Evolutionary conservation across 2,888 invertebrate genomes (phyloP).

Genomic region (Sussaba pulchella): DNA sequence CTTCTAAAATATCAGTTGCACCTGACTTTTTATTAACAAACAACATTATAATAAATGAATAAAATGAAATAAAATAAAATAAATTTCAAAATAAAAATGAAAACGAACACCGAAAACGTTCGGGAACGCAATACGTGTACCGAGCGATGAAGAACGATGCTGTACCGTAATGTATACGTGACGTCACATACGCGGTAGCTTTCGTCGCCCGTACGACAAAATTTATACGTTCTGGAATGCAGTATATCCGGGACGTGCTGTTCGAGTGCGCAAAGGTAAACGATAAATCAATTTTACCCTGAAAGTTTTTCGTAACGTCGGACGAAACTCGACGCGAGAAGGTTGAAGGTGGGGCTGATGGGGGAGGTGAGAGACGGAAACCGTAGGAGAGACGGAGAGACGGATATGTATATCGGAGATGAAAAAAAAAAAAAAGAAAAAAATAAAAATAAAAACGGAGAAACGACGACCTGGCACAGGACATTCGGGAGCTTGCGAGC

Average conservation of each 20-base stretch:
- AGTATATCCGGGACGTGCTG: background rate
- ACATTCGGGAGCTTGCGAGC: background rate
- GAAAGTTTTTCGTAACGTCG: slow-evolving; percentile 48
- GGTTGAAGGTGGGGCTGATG: background rate
- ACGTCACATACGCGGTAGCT: too few relatives aligned
- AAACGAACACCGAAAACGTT: too few relatives aligned
- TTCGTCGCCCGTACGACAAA: background rate
- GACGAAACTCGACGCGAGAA: slow-evolving; percentile 29
- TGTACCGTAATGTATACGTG: too few relatives aligned
- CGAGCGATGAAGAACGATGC: background rate
- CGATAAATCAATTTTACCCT: slow-evolving; percentile 61
- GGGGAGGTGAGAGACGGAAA: background rate
- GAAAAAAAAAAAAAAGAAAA: background rate
- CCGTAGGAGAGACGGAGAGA: background rate
- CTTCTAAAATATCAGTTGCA: too few relatives aligned
- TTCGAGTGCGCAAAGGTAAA: slow-evolving; percentile 29
- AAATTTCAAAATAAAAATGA: too few relatives aligned
- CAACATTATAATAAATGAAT: background rate
- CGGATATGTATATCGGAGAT: too few relatives aligned
- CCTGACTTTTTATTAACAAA: background rate
- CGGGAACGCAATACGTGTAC: slow-evolving; percentile 2
- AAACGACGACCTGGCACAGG: background rate
- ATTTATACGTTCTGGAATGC: background rate
- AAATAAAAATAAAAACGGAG: slow-evolving; percentile 16
- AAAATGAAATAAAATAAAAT: background rate